A percentile compares a stretch with the other conserved stretches of the same genome.
Evolutionary conservation across 2,888 invertebrate species (phyloP).

Genomic region (Volucella inanis): DNA sequence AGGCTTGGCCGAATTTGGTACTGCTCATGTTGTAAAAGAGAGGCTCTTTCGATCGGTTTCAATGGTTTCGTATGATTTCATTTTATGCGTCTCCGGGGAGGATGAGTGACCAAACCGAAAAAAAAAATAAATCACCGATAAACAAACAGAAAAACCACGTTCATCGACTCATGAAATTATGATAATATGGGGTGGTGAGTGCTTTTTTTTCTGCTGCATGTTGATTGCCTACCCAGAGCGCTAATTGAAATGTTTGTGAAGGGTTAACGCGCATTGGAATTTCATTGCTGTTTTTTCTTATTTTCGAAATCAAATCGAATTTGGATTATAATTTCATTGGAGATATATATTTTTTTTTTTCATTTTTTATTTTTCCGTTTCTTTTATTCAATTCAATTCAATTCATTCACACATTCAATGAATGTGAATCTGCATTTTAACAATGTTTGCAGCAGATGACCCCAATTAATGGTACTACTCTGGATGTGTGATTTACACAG

Average conservation of each 20-base stretch:
- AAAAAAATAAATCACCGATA: constrained; percentile 14
- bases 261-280: constrained; percentile 15
- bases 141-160: constrained; percentile 24
- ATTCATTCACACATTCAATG: too few relatives aligned
- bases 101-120: neutral
- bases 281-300: neutral
- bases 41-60: constrained; percentile 55
- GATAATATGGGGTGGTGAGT: constrained; percentile 26
- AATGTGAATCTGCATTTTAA: too few relatives aligned
- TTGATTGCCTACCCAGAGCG: constrained; percentile 17
- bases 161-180: constrained; percentile 53
- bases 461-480: too few relatives aligned
- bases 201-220: constrained; percentile 2
- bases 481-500: too few relatives aligned
- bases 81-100: constrained; percentile 43
- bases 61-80: constrained; percentile 66
- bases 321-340: constrained; percentile 2
- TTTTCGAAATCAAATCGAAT: neutral
- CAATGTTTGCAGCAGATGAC: too few relatives aligned
- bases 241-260: constrained; percentile 50
- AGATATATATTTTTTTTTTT: neutral
- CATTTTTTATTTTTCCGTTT: neutral
- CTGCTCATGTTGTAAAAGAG: neutral
- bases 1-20: constrained; percentile 1
- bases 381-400: too few relatives aligned